Evolutionary conservation across 92 coral and sea anemone species (phyloP).

Genomic region (Anthopleura xanthogrammica): DNA sequence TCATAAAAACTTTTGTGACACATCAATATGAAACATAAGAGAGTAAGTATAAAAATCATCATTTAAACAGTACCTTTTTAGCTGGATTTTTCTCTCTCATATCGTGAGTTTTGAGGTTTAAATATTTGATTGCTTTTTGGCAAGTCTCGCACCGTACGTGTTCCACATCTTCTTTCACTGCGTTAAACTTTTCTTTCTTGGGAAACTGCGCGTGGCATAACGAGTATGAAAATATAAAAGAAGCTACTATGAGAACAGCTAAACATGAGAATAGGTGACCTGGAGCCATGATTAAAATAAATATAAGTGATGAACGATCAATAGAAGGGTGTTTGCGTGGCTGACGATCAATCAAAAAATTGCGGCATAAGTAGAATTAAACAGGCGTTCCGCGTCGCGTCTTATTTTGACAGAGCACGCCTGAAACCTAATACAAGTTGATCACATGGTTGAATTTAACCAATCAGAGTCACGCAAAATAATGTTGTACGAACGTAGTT

Average conservation of each 20-base stretch:
- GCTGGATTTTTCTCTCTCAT: conserved; percentile 68
- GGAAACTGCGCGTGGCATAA: conserved; percentile 56
- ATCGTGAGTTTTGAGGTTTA: conserved; percentile 76
- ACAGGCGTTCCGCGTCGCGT: conserved; percentile 21
- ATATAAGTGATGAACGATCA: neutral
- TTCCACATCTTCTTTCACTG: conserved; percentile 79
- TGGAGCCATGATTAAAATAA: neutral
- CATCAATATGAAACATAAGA: neutral
- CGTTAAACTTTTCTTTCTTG: conserved; percentile 78
- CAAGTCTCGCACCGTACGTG: conserved; percentile 89
- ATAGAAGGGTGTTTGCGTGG: neutral
- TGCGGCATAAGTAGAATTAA: neutral
- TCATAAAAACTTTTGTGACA: neutral
- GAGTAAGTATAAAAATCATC: neutral
- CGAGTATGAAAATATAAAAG: conserved; percentile 18
- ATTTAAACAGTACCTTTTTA: conserved; percentile 52
- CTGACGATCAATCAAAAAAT: neutral
- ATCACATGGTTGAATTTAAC: conserved; percentile 11
- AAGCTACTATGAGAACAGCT: conserved; percentile 1
- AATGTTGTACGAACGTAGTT: conserved; percentile 8
- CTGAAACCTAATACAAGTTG: neutral
- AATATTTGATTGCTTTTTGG: conserved; percentile 83
- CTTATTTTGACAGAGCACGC: neutral
- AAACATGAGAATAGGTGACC: neutral
- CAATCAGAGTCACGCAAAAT: conserved; percentile 4